phyloP scores from a whole-genome alignment of 2,888 invertebrate species.

The Smittia aterrima region DNA sequence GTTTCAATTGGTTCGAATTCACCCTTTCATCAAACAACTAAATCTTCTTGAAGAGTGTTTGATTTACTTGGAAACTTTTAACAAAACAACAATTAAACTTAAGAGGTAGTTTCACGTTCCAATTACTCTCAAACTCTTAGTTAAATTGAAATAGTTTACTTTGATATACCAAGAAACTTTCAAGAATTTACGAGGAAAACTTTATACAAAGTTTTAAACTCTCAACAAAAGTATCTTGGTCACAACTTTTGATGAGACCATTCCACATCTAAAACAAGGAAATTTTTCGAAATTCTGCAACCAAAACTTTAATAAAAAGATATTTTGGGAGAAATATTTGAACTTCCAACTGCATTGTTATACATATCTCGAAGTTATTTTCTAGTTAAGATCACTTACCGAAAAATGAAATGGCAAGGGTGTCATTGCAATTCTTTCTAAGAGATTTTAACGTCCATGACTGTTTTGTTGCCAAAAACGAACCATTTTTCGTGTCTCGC shows the following conservation, averaged over 20 bases:
- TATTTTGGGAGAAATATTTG: neutral
- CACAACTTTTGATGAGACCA: too few species aligned
- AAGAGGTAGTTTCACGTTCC: too few species aligned
- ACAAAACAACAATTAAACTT: too few species aligned
- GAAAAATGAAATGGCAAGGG: too few species aligned
- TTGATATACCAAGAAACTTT: too few species aligned
- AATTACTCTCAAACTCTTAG: too few species aligned
- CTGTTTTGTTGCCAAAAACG: neutral
- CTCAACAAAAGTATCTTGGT: too few species aligned
- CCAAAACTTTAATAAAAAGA: neutral
- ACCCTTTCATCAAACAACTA: neutral
- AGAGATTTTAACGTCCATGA: neutral
- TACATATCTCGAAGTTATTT: neutral
- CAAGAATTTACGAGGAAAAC: too few species aligned
- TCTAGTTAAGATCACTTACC: neutral
- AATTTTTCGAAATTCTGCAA: neutral
- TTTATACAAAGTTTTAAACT: too few species aligned
- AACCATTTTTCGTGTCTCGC: neutral
- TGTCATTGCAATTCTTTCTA: too few species aligned
- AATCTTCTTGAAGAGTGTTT: neutral
- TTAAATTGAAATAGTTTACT: too few species aligned
- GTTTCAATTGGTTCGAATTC: neutral
- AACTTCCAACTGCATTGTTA: neutral
- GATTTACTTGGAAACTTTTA: neutral
- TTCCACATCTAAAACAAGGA: too few species aligned